Evolutionary conservation across 2,888 invertebrate genomes (phyloP).

Genomic region (Oeneis ivallda): DNA sequence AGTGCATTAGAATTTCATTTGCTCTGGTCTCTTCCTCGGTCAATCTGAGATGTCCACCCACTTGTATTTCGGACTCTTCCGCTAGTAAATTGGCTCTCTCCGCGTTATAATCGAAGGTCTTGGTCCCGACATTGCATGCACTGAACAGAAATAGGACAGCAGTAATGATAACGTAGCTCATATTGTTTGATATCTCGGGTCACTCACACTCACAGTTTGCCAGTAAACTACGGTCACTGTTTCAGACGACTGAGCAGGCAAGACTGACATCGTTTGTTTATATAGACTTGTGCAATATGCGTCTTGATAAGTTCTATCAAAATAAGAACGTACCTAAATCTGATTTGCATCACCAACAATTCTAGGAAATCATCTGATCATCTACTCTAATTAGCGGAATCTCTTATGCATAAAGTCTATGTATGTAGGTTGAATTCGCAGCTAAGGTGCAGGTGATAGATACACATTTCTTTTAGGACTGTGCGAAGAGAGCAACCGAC

Average conservation of each 20-base stretch:
- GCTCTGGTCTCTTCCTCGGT: conserved; percentile 72
- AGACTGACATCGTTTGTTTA: conserved; percentile 38
- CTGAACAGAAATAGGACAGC: conserved; percentile 35
- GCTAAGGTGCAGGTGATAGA: no score
- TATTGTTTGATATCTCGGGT: conserved; percentile 30
- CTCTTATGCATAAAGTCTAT: no score
- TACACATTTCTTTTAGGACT: no score
- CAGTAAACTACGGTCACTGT: conserved; percentile 39
- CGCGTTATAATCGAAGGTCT: conserved; percentile 47
- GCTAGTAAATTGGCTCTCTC: conserved; percentile 52
- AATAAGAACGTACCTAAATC: neutral
- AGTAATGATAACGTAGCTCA: conserved; percentile 31
- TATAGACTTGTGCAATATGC: conserved; percentile 36
- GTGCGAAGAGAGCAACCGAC: no score
- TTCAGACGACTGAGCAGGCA: conserved; percentile 39
- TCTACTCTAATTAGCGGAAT: no score
- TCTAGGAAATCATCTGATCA: no score
- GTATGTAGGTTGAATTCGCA: no score
- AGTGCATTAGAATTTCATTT: conserved; percentile 81
- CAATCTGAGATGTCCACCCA: conserved; percentile 77
- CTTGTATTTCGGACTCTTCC: conserved; percentile 65
- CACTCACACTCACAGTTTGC: no score
- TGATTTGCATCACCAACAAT: neutral
- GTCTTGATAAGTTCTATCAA: neutral
- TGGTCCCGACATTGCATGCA: conserved; percentile 39